Evolutionary conservation across 2,797 vertebrate genomes (phyloP).

Genomic region (Microchirus variegatus): DNA sequence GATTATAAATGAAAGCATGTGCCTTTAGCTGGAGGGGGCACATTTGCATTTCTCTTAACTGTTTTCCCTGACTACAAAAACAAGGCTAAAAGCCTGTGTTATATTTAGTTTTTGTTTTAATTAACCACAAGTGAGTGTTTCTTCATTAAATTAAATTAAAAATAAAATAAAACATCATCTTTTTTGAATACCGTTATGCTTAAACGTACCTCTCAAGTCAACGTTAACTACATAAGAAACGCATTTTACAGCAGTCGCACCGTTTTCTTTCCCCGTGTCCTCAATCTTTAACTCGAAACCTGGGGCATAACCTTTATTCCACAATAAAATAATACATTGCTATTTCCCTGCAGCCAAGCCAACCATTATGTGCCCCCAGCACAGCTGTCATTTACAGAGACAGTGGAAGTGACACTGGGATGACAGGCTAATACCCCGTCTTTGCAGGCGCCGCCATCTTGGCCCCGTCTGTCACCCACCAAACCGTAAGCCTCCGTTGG

Average conservation of each 20-base stretch:
- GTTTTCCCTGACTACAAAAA: too few relatives aligned
- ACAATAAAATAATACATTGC: conserved; percentile 40
- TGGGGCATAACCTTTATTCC: conserved; percentile 37
- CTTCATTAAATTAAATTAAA: too few relatives aligned
- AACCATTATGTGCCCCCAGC: conserved; percentile 33
- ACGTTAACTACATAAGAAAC: background rate
- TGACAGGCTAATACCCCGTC: conserved; percentile 51
- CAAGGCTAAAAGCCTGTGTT: too few relatives aligned
- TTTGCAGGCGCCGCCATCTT: conserved; percentile 35
- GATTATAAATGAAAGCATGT: conserved; percentile 12
- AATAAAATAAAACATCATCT: too few relatives aligned
- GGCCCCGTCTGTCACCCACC: conserved; percentile 43
- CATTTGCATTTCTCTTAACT: background rate
- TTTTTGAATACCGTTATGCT: too few relatives aligned
- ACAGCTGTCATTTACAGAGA: conserved; percentile 42
- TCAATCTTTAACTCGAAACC: conserved; percentile 11
- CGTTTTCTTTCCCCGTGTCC: background rate
- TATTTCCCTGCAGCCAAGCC: conserved; percentile 41
- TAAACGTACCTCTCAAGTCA: background rate
- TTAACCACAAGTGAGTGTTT: too few relatives aligned
- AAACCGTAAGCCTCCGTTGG: conserved; percentile 22
- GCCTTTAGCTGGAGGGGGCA: conserved; percentile 3
- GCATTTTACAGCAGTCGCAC: background rate
- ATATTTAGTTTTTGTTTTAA: too few relatives aligned
- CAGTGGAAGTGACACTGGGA: conserved; percentile 39